phyloP scores from a whole-genome alignment of 2,113 vertebrate genomes.

The Archilochus colubris region DNA sequence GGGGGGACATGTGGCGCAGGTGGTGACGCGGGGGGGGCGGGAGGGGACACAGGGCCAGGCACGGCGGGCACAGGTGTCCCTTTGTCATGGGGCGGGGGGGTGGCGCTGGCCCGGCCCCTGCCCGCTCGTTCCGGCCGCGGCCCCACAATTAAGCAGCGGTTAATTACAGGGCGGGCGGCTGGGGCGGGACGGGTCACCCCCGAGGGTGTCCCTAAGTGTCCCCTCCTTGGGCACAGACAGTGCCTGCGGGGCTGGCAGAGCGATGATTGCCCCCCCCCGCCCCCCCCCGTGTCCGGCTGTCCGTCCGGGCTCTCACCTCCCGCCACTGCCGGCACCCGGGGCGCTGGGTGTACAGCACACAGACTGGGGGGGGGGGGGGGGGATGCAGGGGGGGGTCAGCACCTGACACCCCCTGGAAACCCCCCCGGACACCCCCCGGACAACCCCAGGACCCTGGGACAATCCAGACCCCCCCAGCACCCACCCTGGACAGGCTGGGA shows the following conservation, averaged over 20 bases:
- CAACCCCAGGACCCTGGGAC: too few relatives aligned
- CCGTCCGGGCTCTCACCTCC: background rate
- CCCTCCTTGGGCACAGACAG: background rate
- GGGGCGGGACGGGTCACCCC: background rate
- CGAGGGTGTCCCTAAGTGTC: background rate
- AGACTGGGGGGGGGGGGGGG: too few relatives aligned
- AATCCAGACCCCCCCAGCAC: too few relatives aligned
- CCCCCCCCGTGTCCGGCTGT: background rate
- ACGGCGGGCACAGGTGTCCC: background rate
- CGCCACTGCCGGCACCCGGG: too few relatives aligned
- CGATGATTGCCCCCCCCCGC: background rate
- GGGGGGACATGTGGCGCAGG: background rate
- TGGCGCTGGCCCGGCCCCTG: background rate
- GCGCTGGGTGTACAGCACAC: too few relatives aligned
- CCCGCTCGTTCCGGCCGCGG: conserved; percentile 5
- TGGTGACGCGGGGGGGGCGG: background rate
- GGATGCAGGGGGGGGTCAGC: too few relatives aligned
- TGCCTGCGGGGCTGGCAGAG: background rate
- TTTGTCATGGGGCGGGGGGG: background rate
- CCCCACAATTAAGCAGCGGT: conserved; percentile 43
- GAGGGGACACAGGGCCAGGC: background rate
- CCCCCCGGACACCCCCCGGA: too few relatives aligned
- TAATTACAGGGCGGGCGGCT: conserved; percentile 36
- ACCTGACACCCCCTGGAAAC: too few relatives aligned
- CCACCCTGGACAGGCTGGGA: too few relatives aligned